Evolutionary conservation across 2,113 vertebrate genomes (phyloP).

Genomic region (Craseonycteris thonglongyai): DNA sequence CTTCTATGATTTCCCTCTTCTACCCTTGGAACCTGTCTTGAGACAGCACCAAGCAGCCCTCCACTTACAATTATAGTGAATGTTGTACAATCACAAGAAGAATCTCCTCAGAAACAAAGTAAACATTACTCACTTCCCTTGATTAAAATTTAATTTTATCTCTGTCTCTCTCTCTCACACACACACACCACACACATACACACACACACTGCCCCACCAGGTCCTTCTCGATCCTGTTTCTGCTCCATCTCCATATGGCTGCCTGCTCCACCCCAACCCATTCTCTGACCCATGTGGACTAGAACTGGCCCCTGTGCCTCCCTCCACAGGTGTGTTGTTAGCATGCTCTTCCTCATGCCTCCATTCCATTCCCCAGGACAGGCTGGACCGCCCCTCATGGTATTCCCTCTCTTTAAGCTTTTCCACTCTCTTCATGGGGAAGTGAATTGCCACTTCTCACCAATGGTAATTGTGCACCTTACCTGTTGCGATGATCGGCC

Average conservation of each 20-base stretch:
- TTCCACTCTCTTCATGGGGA: background rate
- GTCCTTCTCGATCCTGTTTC: too few relatives aligned
- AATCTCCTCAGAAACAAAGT: background rate
- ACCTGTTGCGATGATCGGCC: too few relatives aligned
- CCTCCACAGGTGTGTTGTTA: background rate
- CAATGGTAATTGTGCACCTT: background rate
- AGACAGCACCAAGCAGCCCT: background rate
- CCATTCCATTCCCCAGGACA: background rate
- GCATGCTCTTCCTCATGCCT: background rate
- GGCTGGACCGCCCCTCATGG: background rate
- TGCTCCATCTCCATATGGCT: too few relatives aligned
- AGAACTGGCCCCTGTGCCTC: background rate
- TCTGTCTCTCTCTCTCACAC: background rate
- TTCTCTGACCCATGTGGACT: too few relatives aligned
- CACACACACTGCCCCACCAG: background rate
- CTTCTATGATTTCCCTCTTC: background rate
- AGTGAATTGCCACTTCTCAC: background rate
- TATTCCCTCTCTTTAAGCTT: background rate
- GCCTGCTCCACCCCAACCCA: too few relatives aligned
- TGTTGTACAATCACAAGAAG: background rate
- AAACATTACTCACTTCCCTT: background rate
- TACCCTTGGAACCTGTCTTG: background rate
- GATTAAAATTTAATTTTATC: background rate
- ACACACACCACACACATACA: background rate
- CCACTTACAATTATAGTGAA: background rate